These are phyloP conservation scores for Lasioglossum malachurum DNA, from an alignment of 2,888 invertebrate species.

Conservation along the genomic window DNA sequence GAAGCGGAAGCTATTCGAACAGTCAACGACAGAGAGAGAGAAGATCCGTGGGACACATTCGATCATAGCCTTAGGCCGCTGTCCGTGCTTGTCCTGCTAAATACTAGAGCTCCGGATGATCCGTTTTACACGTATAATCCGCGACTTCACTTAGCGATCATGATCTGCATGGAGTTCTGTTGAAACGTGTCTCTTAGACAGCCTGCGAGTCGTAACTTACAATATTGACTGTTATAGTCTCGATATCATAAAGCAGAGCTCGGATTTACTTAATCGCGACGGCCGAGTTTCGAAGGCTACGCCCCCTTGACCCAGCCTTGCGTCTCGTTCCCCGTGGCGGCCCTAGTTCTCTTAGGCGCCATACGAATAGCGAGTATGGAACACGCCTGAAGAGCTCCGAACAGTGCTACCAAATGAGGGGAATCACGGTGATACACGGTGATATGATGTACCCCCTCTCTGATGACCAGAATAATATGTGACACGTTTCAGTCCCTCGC, in stretches of 20 bases:
- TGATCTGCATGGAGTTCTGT: not conserved
- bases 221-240: not conserved
- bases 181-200: not conserved
- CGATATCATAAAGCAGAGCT: not conserved
- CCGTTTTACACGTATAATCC: not conserved
- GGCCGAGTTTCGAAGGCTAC: too few species aligned
- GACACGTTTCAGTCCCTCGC: too few species aligned
- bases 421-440: too few species aligned
- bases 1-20: constrained; percentile 16
- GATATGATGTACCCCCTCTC: too few species aligned
- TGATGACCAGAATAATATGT: too few species aligned
- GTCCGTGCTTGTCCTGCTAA: not conserved
- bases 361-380: too few species aligned
- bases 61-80: not conserved
- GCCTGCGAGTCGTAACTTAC: not conserved
- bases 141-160: not conserved
- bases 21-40: constrained; percentile 14
- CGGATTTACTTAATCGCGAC: too few species aligned
- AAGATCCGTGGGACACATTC: not conserved
- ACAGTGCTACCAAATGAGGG: too few species aligned
- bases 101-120: not conserved
- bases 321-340: too few species aligned
- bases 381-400: too few species aligned
- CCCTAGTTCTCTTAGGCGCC: too few species aligned
- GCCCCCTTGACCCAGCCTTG: too few species aligned